Conservation (phyloP, 2,113 vertebrate species). For the Aspiorhynchus laticeps region DNA sequence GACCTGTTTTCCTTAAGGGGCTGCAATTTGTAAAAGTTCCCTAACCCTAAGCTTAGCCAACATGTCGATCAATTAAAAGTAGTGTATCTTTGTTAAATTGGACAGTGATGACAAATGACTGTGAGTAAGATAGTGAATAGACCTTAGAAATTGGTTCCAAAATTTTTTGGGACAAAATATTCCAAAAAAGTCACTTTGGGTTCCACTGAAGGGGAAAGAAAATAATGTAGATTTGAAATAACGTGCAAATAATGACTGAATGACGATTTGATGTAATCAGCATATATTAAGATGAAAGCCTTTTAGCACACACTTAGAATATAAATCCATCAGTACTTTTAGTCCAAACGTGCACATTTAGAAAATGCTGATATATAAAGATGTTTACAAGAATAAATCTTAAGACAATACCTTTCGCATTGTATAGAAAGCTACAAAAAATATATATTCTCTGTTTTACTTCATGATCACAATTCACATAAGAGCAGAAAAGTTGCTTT, state of each 20-base stretch:
- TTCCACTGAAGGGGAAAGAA: neutral
- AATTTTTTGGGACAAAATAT: too few species aligned
- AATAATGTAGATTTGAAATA: neutral
- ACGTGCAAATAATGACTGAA: neutral
- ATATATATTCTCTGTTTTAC: too few species aligned
- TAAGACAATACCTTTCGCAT: too few species aligned
- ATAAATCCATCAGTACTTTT: neutral
- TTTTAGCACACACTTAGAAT: neutral
- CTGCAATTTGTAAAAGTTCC: neutral
- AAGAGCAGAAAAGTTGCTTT: neutral
- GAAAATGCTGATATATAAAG: too few species aligned
- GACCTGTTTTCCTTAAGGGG: neutral
- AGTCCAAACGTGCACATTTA: neutral
- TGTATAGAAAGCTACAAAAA: too few species aligned
- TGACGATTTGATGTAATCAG: neutral
- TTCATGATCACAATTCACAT: neutral
- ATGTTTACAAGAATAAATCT: too few species aligned
- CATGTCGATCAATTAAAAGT: too few species aligned
- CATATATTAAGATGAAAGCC: neutral
- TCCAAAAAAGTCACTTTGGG: too few species aligned
- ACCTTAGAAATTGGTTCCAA: too few species aligned
- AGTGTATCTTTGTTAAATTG: neutral
- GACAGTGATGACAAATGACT: neutral
- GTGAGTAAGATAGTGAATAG: neutral
- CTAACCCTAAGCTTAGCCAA: neutral